Conservation (phyloP, 2,888 invertebrate genomes). For the Auanema freiburgensis region DNA sequence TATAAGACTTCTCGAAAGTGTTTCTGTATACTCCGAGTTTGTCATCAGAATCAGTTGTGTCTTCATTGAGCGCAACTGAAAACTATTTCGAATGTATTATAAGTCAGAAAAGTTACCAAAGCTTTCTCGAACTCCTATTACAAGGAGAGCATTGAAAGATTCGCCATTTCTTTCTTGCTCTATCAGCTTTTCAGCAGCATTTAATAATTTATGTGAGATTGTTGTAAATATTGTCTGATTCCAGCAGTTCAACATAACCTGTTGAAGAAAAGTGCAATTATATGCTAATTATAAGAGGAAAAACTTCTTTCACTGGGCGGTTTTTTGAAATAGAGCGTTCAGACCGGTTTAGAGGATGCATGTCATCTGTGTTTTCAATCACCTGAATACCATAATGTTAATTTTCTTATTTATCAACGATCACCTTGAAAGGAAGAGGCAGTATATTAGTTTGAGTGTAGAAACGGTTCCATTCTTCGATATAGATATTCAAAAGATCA, state of each 20-base stretch:
- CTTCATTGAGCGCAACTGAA: conserved; percentile 89
- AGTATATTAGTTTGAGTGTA: conserved; percentile 92
- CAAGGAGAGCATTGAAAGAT: conserved; percentile 93
- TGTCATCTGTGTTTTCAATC: conserved; percentile 4
- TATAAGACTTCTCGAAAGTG: conserved; percentile 91
- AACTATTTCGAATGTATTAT: not conserved
- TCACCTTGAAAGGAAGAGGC: conserved; percentile 61
- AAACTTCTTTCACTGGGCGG: too few species aligned
- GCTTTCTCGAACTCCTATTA: conserved; percentile 95
- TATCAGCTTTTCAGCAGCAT: conserved; percentile 95
- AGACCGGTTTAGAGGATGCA: conserved; percentile 5
- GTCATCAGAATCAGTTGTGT: conserved; percentile 75
- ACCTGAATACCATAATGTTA: conserved; percentile 5
- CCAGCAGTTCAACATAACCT: conserved; percentile 95
- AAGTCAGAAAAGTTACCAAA: conserved; percentile 74
- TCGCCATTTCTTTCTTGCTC: conserved; percentile 95
- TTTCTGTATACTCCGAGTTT: conserved; percentile 92
- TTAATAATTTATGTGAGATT: conserved; percentile 85
- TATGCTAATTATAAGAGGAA: not conserved
- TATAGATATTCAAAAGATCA: conserved; percentile 90
- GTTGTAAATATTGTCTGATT: conserved; percentile 93
- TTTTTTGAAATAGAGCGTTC: conserved; percentile 3
- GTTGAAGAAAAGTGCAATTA: conserved; percentile 1
- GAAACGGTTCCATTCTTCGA: conserved; percentile 96
- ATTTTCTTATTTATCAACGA: conserved; percentile 16